Evolutionary conservation across 2,888 invertebrate species (phyloP).

Genomic region (Caenorhabditis sinica): DNA sequence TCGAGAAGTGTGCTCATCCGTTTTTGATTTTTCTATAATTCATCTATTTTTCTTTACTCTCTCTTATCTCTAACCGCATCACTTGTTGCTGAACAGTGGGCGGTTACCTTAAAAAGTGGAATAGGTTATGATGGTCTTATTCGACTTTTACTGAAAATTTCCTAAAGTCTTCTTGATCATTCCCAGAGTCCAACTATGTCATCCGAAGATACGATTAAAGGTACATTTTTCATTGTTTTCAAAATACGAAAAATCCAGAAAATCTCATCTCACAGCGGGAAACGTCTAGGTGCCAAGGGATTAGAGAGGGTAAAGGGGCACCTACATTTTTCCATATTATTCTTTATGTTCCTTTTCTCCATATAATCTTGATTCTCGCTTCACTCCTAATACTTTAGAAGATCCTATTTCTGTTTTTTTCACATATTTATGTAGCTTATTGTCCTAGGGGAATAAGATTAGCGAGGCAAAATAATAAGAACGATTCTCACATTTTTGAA

Average conservation of each 20-base stretch:
- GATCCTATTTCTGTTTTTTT: no score
- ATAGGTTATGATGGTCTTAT: background rate
- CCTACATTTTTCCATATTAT: background rate
- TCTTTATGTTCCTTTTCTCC: background rate
- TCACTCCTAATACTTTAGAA: background rate
- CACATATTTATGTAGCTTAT: background rate
- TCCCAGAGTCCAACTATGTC: background rate
- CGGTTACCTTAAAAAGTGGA: no score
- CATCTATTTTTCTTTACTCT: background rate
- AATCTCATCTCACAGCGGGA: constrained; percentile 4
- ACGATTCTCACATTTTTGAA: background rate
- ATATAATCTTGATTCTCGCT: background rate
- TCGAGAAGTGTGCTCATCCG: constrained; percentile 1
- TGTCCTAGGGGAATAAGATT: no score
- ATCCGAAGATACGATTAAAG: constrained; percentile 1
- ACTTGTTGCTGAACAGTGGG: no score
- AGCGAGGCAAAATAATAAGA: no score
- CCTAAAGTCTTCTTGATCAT: background rate
- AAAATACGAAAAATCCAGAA: background rate
- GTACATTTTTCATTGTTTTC: constrained; percentile 12
- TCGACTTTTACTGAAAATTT: background rate
- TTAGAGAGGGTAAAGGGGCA: background rate
- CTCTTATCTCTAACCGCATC: background rate
- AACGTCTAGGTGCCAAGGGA: background rate
- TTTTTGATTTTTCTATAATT: no score